Evolutionary conservation across 2,113 vertebrate genomes (phyloP).

Genomic region (Mohoua ochrocephala): DNA sequence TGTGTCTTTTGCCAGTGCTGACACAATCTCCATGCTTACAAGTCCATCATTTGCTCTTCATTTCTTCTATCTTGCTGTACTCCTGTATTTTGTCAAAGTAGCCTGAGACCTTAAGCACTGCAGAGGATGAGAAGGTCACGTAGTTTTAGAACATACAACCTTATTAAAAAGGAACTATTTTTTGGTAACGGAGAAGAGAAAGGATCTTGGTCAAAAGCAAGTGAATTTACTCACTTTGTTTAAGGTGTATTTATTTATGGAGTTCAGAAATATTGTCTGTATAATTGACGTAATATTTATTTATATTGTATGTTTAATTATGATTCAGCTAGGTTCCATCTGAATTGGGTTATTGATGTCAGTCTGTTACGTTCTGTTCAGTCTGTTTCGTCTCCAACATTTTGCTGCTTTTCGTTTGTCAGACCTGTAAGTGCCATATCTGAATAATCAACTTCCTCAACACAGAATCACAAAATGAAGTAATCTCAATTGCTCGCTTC

Average conservation of each 20-base stretch:
- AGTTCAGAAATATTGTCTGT: background rate
- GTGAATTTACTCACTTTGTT: background rate
- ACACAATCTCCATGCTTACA: background rate
- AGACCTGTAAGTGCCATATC: background rate
- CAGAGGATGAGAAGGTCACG: background rate
- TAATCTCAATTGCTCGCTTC: background rate
- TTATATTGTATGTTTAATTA: too few species aligned
- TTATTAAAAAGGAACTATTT: background rate
- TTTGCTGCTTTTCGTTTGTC: slow-evolving; percentile 9
- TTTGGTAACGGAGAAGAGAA: background rate
- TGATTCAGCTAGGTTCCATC: background rate
- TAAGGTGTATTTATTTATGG: background rate
- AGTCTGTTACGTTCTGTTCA: background rate
- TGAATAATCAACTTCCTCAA: background rate
- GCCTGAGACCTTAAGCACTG: background rate
- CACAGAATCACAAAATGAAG: background rate
- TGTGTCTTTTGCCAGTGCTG: background rate
- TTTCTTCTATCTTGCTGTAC: background rate
- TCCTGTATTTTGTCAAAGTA: background rate
- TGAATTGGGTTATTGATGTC: slow-evolving; percentile 12
- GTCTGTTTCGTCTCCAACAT: slow-evolving; percentile 7
- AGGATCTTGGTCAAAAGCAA: background rate
- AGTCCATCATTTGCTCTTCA: background rate
- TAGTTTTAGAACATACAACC: background rate
- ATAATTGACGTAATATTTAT: too few species aligned